phyloP scores from a whole-genome alignment of 2,888 invertebrate genomes.

The Synergus laeviventris region DNA sequence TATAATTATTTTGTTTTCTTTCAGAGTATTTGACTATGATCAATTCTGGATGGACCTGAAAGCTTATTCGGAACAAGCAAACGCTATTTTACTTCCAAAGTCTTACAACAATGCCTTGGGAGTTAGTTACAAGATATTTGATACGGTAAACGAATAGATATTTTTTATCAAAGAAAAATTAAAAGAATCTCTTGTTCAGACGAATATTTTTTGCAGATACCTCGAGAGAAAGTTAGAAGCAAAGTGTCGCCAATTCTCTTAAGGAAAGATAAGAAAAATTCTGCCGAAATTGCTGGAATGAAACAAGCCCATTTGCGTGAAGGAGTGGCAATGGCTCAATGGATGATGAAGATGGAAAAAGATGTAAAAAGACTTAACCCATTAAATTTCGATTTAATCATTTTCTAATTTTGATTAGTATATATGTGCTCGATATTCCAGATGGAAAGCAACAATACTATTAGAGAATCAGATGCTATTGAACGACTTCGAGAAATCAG shows the following conservation, averaged over 20 bases:
- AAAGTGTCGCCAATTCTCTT: slow-evolving; percentile 76
- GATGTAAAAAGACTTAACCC: slow-evolving; percentile 17
- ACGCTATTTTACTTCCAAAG: slow-evolving; percentile 59
- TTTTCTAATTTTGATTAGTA: neutral
- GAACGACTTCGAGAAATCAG: slow-evolving; percentile 6
- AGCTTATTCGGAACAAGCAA: slow-evolving; percentile 51
- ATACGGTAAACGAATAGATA: slow-evolving; percentile 57
- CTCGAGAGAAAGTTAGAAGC: slow-evolving; percentile 64
- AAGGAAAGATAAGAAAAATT: slow-evolving; percentile 79
- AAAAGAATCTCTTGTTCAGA: neutral
- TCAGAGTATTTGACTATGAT: slow-evolving; percentile 55
- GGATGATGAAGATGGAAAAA: slow-evolving; percentile 54
- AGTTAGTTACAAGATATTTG: slow-evolving; percentile 62
- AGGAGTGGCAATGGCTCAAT: slow-evolving; percentile 67
- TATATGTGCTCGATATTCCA: neutral
- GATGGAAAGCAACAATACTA: slow-evolving; percentile 5
- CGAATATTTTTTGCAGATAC: slow-evolving; percentile 59
- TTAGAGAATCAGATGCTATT: slow-evolving; percentile 15
- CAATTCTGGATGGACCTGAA: slow-evolving; percentile 63
- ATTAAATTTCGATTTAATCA: neutral
- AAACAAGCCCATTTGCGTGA: slow-evolving; percentile 78
- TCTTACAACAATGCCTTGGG: slow-evolving; percentile 59
- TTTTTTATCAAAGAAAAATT: neutral
- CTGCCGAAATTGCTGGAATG: slow-evolving; percentile 76
- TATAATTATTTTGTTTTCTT: neutral